Evolutionary conservation across 2,113 vertebrate species (phyloP).

Genomic region (Gopherus flavomarginatus): DNA sequence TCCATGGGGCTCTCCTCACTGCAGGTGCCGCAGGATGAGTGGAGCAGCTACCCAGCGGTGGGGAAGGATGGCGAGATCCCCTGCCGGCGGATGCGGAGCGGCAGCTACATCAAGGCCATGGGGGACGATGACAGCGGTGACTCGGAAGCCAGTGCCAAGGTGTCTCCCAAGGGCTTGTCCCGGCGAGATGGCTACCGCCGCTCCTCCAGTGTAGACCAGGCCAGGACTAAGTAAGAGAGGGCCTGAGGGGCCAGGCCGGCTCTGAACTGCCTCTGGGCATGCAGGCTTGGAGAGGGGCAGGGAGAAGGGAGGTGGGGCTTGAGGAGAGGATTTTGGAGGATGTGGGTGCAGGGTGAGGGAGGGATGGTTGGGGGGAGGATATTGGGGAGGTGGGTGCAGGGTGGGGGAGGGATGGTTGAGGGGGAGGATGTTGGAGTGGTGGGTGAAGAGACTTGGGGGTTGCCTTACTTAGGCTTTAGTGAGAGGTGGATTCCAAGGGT

Average conservation of each 20-base stretch:
- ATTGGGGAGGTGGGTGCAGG: neutral
- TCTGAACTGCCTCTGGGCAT: neutral
- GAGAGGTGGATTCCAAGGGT: neutral
- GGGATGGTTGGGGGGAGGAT: neutral
- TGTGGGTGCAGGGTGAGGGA: too few species aligned
- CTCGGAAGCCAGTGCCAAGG: conserved; percentile 92
- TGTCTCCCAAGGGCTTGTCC: conserved; percentile 88
- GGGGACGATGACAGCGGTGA: conserved; percentile 95
- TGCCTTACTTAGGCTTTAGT: neutral
- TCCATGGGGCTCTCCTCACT: conserved; percentile 30
- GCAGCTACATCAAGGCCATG: conserved; percentile 99
- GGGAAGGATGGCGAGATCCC: conserved; percentile 94
- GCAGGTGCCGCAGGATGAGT: conserved; percentile 96
- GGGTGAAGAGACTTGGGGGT: neutral
- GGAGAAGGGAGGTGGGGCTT: neutral
- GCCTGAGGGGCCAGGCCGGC: neutral
- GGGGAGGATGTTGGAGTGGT: neutral
- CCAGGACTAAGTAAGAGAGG: conserved; percentile 85
- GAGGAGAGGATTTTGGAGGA: neutral
- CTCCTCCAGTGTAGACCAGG: conserved; percentile 95
- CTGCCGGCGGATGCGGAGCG: conserved; percentile 96
- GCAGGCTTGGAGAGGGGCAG: too few species aligned
- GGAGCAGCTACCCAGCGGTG: conserved; percentile 87
- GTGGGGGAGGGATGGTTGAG: too few species aligned
- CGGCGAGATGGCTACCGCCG: conserved; percentile 93